Percentiles rank a stretch among this genome's conserved stretches.
phyloP scores from a whole-genome alignment of 2,888 invertebrate species.

The Odontothrips loti region DNA sequence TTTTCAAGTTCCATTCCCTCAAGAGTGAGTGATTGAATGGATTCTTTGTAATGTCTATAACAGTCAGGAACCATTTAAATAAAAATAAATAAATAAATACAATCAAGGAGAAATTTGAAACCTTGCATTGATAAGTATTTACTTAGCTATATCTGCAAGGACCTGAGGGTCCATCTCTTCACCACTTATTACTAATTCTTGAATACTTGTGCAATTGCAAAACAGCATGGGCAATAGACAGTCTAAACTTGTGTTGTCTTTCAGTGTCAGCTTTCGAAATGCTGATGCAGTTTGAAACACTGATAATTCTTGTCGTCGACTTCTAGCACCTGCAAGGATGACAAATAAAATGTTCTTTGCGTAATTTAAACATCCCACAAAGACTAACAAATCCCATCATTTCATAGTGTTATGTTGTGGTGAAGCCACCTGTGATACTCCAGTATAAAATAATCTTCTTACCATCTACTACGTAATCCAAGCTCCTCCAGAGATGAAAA shows the following conservation, averaged over 20 bases:
- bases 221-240: constrained; percentile 2
- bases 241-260: background rate
- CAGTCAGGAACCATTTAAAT: background rate
- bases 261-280: background rate
- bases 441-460: background rate
- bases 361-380: background rate
- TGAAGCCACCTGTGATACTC: background rate
- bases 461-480: constrained; percentile 2
- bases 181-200: constrained; percentile 8
- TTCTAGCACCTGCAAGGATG: background rate
- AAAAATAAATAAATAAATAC: background rate
- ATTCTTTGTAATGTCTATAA: constrained; percentile 13
- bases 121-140: background rate
- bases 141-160: background rate
- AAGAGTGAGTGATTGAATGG: background rate
- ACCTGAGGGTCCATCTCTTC: background rate
- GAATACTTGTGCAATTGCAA: constrained; percentile 12
- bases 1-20: constrained; percentile 20
- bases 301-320: background rate
- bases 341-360: background rate
- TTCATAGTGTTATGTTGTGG: background rate
- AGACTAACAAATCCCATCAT: background rate
- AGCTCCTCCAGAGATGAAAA: background rate
- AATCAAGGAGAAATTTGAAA: background rate
- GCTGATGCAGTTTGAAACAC: constrained; percentile 1